Percentiles rank a stretch among this genome's conserved stretches.
phyloP scores from a whole-genome alignment of 2,113 vertebrate genomes.

The Antennarius striatus region DNA sequence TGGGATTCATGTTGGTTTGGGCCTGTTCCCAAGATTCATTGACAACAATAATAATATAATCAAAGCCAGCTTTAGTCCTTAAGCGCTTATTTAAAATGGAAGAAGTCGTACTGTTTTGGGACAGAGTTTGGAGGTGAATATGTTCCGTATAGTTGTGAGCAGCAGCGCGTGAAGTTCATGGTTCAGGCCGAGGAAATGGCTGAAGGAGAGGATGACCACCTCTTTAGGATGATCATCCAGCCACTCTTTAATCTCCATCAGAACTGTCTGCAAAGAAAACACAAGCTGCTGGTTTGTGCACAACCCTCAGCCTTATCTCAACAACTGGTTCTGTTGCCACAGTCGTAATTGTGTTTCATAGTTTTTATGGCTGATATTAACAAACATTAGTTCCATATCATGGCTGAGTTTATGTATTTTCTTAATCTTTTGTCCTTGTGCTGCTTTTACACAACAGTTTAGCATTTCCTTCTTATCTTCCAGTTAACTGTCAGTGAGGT shows the following conservation, averaged over 20 bases:
- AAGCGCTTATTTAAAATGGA: background rate
- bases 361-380: too few species aligned
- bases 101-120: slow-evolving; percentile 68
- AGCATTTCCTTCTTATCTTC: too few species aligned
- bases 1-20: background rate
- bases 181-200: slow-evolving; percentile 77
- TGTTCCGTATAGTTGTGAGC: slow-evolving; percentile 72
- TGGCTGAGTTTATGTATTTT: too few species aligned
- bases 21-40: background rate
- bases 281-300: slow-evolving; percentile 1
- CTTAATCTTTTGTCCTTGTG: too few species aligned
- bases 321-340: too few species aligned
- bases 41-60: background rate
- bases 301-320: background rate
- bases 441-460: too few species aligned
- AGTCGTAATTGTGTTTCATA: too few species aligned
- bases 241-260: slow-evolving; percentile 80
- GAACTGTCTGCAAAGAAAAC: slow-evolving; percentile 66
- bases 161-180: slow-evolving; percentile 76
- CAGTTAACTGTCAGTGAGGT: too few species aligned
- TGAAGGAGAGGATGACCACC: slow-evolving; percentile 82
- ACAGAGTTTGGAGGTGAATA: slow-evolving; percentile 78
- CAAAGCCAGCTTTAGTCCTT: background rate
- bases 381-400: too few species aligned
- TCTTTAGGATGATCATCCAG: slow-evolving; percentile 80